Evolutionary conservation across 2,797 vertebrate genomes (phyloP), one percentile per base, ranked within the genome.

Genomic region (Melopsittacus undulatus): DNA sequence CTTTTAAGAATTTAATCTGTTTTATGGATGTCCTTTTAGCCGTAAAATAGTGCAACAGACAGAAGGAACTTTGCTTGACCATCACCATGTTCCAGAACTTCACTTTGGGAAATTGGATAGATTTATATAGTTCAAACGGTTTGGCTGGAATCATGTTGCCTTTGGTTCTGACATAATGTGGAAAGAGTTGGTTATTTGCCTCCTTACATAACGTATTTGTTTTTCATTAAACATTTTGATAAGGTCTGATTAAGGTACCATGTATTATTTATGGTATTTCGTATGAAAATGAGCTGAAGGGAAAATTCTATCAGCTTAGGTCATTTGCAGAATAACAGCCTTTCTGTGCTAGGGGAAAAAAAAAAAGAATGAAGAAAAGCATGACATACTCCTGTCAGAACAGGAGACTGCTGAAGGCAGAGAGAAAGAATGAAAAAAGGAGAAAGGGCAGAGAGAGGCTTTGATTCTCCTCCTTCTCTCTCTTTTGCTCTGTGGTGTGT

Each of bases 141-240:
- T 94, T 89, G 92, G 93, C 88, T 48, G 83, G 95, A 91, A 91
- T 45, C 8, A 1, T 46, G 46, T 84, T 91, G 94, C 79, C 75
- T 70, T 91, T 87, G 90, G 56, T 77, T 90, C 62, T 89, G 92
- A 89, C 92, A 94, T 92, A 46, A 91, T 83, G 46, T 87, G 83
- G 89, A 91, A 77, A 9, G 77, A 93, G 96, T 79, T 77, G 64
- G 89, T 97, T 96, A 97, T 97, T 95, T 94, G 95, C 54, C 92
- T 92, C 96, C 90, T 97, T 97, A 95, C 74, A 74, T 97, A 96
- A 97, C n/a, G 0, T 97, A 95, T 98, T 97, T 98, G 97, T 97
- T 98, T 98, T 97, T 97, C 97, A 97, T 97, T 97, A 97, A 96
- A 96, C 94, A 96, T 97, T 97, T 90, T 97, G 97, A 98, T 97